Evolutionary conservation across 2,113 vertebrate species (phyloP), one percentile per base, ranked within the genome.

Genomic region (Callipepla californica): DNA sequence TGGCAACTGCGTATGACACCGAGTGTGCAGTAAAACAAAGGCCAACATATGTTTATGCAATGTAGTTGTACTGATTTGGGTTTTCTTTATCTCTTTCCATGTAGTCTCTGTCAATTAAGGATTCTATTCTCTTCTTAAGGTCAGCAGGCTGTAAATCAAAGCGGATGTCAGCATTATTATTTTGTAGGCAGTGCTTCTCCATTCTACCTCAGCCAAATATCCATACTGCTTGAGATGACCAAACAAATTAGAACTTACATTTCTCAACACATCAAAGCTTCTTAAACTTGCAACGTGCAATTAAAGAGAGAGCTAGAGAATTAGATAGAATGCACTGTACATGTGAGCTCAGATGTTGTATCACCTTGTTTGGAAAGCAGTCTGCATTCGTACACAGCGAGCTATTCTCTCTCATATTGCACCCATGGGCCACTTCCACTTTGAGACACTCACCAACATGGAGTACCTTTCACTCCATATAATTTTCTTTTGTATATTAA

Each of bases 31-130:
- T 96, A 96, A 97, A 95, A 97, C 95, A 97, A 98, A 98, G 97
- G 97, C 97, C 96, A 96, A 97, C 94, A 97, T 97, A 96, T 94
- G 85, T 97, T 97, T 99, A 99, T 96, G 99, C 99, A 97, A 99
- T 99, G 77, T 99, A 99, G 98, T 99, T 99, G 98, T 99, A 99
- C 96, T 99, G 99, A 97, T 99, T 99, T 12, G 99, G 97, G 94
- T 99, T 99, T 96, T 99, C 99, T 98, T 99, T 99, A 98, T 99
- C 99, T 96, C 99, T 98, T 97, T 99, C 99, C 99, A 99, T 99
- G 97, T 99, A 99, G 98, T 99, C 99, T 94, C 99, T 98, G 98
- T 99, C 99, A 97, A 99, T 99, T 96, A 99, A 98, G 85, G 99
- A 99, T 98, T 99, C 99, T 99, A 99, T 99, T 98, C 99, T 99